Evolutionary conservation across 2,113 vertebrate species (phyloP).

Genomic region (Fregata magnificens): DNA sequence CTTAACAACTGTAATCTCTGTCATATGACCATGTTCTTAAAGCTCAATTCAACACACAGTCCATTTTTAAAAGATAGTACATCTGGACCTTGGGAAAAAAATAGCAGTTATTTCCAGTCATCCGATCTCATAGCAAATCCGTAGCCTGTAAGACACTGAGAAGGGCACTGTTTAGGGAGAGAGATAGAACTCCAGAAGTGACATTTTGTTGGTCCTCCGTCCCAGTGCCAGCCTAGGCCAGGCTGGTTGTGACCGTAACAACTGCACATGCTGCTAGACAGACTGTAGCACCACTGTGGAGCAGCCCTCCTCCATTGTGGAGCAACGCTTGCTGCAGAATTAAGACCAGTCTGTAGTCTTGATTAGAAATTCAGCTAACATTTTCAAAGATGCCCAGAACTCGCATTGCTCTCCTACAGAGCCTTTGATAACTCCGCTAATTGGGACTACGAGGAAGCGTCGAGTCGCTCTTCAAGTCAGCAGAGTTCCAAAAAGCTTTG

Average conservation of each 20-base stretch:
- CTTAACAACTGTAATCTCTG: constrained; percentile 45
- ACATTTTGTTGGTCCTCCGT: neutral
- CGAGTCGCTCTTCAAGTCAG: accelerated
- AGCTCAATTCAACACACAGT: neutral
- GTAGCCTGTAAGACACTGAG: neutral
- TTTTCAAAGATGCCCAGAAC: neutral
- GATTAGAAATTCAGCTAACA: neutral
- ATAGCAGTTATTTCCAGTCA: neutral
- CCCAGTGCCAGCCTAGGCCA: neutral
- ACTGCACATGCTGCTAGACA: neutral
- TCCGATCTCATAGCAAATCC: neutral
- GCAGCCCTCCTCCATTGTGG: neutral
- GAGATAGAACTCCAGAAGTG: neutral
- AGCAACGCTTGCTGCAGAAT: neutral
- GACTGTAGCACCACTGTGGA: neutral
- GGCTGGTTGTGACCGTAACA: neutral
- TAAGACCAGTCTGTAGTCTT: accelerated
- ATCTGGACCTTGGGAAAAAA: constrained; percentile 13
- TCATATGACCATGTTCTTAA: constrained; percentile 8
- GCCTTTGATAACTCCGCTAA: neutral
- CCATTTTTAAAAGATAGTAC: neutral
- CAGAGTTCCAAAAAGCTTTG: neutral
- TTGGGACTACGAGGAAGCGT: neutral
- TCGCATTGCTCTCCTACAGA: neutral
- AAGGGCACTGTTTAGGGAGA: neutral